Evolutionary conservation across 2,888 invertebrate species (phyloP).

Genomic region (Opisthograptis luteolata): DNA sequence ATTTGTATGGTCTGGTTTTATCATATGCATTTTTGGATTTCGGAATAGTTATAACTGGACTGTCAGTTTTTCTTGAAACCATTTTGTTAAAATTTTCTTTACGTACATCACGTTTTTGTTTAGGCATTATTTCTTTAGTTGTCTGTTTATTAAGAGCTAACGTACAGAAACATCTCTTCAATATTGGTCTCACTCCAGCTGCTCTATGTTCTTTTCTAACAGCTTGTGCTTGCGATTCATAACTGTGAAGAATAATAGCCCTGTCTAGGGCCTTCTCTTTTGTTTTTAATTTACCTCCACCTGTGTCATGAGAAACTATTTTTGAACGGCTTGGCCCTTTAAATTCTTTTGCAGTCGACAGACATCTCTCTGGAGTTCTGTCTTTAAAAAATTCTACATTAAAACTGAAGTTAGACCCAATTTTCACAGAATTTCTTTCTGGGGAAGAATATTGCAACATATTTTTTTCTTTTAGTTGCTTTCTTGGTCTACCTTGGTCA

Average conservation of each 20-base stretch:
- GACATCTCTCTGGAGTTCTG: background rate
- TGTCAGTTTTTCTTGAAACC: background rate
- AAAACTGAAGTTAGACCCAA: conserved; percentile 50
- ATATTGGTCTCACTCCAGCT: background rate
- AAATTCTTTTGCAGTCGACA: background rate
- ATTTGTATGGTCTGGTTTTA: background rate
- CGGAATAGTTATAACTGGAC: background rate
- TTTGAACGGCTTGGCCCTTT: background rate
- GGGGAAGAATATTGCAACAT: too few relatives aligned
- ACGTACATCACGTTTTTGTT: background rate
- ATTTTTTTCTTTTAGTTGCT: too few relatives aligned
- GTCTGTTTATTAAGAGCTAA: background rate
- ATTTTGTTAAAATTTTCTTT: conserved; percentile 4
- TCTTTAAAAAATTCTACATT: conserved; percentile 49
- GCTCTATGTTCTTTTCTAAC: background rate
- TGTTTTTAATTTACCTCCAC: background rate
- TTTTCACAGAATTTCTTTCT: conserved; percentile 41
- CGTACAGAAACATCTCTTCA: conserved; percentile 12
- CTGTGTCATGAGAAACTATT: background rate
- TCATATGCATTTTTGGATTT: background rate
- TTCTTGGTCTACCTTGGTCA: too few relatives aligned
- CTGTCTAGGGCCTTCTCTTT: background rate
- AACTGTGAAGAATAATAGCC: background rate
- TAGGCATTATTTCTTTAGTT: background rate
- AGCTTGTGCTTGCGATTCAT: background rate